Base-by-base conservation (phyloP, 2,888 invertebrate genomes). In the Hyalella azteca region DNA sequence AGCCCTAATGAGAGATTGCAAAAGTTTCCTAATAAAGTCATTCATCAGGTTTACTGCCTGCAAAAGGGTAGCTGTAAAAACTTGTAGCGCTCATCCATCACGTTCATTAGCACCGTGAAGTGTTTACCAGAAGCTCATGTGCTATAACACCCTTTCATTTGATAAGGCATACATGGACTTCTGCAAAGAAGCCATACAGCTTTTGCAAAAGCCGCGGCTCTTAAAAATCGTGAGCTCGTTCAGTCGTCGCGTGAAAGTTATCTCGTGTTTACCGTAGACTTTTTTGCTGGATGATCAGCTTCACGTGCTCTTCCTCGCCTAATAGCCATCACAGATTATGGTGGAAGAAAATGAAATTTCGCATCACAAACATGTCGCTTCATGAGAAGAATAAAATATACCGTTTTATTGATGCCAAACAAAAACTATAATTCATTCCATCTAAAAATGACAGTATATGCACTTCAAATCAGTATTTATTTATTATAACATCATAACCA, bases 11-110 rank as follows among this genome's bases (percentile, higher is more conserved):
- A 66, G 66, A 66, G 66, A 66, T 66, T 66, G 66, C 66, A 32
- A 66, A 66, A 66, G 66, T 66, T 66, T 66, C 36, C 66, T 66
- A 66, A 66, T 66, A 66, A 66, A 66, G 66, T 66, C 66, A 66
- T 66, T 32, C 32, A 36, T 66, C 66, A 66, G 66, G 66, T 66
- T 66, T 66, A 66, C 66, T 66, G 36, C 66, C 36, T 66, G 66
- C 66, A 66, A 66, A 36, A 66, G 66, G 32, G 66, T 15, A 36
- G 36, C 66, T 66, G 66, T 36, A 66, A 66, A 66, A 66, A 66
- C 66, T 66, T 66, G 66, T 66, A 32, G 54, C 36, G 36, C 66
- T 66, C 66, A 66, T 66, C 66, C 66, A 66, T 66, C 66, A 66
- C 66, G 36, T 66, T 66, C 66, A 66, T 66, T 66, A 66, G 36